Percentiles rank a stretch among this genome's conserved stretches.
Evolutionary conservation across 1,140 invertebrate species (phyloP).

Genomic region (Musca domestica): DNA sequence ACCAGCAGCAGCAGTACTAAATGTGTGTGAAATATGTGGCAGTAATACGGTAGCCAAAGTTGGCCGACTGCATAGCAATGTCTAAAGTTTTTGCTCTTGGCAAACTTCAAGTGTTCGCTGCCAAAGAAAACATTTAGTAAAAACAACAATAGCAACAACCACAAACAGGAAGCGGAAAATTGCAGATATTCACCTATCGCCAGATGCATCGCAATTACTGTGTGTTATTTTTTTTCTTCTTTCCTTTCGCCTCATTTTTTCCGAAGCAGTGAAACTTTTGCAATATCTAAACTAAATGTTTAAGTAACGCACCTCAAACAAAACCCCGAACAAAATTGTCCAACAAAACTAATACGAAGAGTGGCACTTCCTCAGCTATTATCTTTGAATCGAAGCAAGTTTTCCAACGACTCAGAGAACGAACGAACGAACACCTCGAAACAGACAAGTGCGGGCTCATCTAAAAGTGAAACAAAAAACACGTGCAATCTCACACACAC

Average conservation of each 20-base stretch:
- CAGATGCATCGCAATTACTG: slow-evolving; percentile 13
- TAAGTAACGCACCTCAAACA: slow-evolving; percentile 7
- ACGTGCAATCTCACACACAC: too few species aligned
- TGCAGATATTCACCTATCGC: slow-evolving; percentile 11
- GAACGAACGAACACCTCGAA: too few species aligned
- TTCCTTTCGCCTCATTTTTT: too few species aligned
- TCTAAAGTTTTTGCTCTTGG: slow-evolving; percentile 10
- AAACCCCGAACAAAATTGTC: not conserved
- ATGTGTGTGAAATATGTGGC: too few species aligned
- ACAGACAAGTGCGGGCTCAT: too few species aligned
- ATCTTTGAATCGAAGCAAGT: too few species aligned
- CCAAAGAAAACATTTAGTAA: slow-evolving; percentile 12
- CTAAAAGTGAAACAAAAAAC: too few species aligned
- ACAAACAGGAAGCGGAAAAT: slow-evolving; percentile 14
- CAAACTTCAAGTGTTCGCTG: slow-evolving; percentile 8
- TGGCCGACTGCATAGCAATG: slow-evolving; percentile 9
- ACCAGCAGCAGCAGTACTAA: too few species aligned
- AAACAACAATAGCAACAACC: not conserved
- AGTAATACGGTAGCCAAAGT: slow-evolving; percentile 4
- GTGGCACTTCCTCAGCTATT: not conserved
- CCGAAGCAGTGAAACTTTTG: not conserved
- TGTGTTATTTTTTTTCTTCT: not conserved
- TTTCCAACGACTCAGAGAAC: too few species aligned
- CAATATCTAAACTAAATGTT: slow-evolving; percentile 5
- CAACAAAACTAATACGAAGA: not conserved